Conservation (phyloP, 2,888 invertebrate species). For the Phragmatobia fuliginosa region DNA sequence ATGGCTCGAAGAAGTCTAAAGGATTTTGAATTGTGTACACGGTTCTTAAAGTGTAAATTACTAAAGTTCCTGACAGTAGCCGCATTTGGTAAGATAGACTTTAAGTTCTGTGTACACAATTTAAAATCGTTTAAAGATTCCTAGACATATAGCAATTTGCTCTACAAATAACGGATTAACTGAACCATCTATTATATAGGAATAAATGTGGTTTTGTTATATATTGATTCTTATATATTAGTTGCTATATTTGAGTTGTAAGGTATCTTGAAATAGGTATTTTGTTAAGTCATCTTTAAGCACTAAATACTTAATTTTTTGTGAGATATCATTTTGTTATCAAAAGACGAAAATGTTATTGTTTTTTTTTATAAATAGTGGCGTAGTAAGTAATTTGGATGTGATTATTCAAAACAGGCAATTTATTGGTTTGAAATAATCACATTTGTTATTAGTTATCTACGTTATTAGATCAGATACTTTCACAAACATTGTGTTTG, state of each 20-base stretch:
- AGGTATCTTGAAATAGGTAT: background rate
- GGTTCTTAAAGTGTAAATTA: background rate
- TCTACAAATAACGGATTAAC: background rate
- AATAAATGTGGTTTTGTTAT: background rate
- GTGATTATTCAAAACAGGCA: background rate
- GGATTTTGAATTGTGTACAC: no score
- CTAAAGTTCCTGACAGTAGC: no score
- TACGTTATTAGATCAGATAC: background rate
- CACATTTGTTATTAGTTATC: background rate
- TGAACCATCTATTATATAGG: background rate
- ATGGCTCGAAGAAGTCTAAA: no score
- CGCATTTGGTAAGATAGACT: no score
- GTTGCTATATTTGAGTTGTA: background rate
- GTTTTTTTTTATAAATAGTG: background rate
- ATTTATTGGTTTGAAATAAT: background rate
- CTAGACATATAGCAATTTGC: background rate
- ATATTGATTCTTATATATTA: background rate
- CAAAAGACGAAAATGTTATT: background rate
- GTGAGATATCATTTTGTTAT: background rate
- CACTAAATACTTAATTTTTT: background rate
- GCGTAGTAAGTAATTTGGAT: background rate
- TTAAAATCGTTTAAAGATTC: no score
- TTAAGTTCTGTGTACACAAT: no score
- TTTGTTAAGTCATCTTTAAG: background rate
- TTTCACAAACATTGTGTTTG: slow-evolving; percentile 7